Evolutionary conservation across 2,888 invertebrate species (phyloP), one percentile per base, ranked within the genome.

Genomic region (Cerastoderma edule): DNA sequence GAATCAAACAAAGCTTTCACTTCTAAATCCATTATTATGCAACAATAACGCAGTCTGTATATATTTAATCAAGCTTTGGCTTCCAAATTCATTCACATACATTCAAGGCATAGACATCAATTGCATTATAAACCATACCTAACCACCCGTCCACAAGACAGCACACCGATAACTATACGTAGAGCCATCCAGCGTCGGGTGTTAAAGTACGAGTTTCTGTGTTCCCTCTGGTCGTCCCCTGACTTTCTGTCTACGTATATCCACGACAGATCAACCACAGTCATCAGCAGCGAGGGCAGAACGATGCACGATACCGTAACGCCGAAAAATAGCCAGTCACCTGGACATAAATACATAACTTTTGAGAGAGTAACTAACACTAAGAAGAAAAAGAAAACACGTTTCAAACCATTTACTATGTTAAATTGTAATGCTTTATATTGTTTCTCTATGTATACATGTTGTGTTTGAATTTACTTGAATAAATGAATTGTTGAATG

Each of bases 251-350:
- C 78, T n/a, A 67, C 19, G 35, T 56, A 70, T 8, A 78, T 22
- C 78, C 78, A 78, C 0, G 78, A 78, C 10, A 73, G 30, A 28
- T 78, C 78, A 6, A 73, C 67, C 19, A 70, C 22, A 1, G 78
- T 54, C 65, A 78, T 70, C 22, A 78, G 10, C 10, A 73, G 8
- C 4, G 69, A 53, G 6, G 78, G 78, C 6, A 70, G 16, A 1
- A 78, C n/a, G 2, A 78, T 78, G 53, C 73, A 78, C 5, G 22
- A 44, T 32, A 73, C 19, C 2, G 78, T 78, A 19, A 67, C 57
- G 39, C 33, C 54, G 35, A 78, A 78, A 28, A 70, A 50, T 8
- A 65, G 22, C 4, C 53, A 27, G 10, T 68, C 57, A 8, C 76
- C 76, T 76, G 39, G n/a, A 67, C n/a, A n/a, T n/a, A n/a, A n/a